These are phyloP conservation scores for Pseudobourletiella spinata DNA, from an alignment of 1,140 invertebrate genomes.

Conservation along the genomic window DNA sequence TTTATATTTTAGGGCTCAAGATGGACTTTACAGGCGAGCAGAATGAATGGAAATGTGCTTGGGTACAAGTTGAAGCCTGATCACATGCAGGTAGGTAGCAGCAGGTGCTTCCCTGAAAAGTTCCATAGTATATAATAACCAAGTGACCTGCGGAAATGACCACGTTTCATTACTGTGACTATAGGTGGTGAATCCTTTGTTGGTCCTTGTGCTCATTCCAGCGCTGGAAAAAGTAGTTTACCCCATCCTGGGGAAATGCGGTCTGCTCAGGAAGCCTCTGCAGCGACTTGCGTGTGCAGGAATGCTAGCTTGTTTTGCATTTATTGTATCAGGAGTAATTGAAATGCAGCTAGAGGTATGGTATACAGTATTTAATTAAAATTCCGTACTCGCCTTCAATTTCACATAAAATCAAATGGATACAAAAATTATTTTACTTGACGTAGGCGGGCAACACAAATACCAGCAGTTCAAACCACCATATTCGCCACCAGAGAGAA, in stretches of 20 bases:
- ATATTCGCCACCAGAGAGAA: too few species aligned
- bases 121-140: too few species aligned
- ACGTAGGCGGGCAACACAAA: too few species aligned
- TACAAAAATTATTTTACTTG: too few species aligned
- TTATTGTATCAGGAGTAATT: conserved; percentile 75
- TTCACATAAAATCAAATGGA: too few species aligned
- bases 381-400: too few species aligned
- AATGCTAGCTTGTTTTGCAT: conserved; percentile 68
- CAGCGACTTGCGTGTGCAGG: conserved; percentile 68
- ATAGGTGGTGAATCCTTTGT: conserved; percentile 64
- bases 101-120: too few species aligned
- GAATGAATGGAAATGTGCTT: conserved; percentile 72
- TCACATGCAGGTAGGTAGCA: conserved; percentile 65
- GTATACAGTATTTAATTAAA: too few species aligned
- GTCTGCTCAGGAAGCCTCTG: conserved; percentile 55
- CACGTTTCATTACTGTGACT: neutral
- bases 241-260: conserved; percentile 33
- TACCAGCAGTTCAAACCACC: too few species aligned
- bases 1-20: conserved; percentile 48
- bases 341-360: conserved; percentile 62
- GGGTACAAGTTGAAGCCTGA: conserved; percentile 64
- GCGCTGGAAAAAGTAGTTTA: conserved; percentile 63
- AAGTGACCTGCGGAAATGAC: too few species aligned
- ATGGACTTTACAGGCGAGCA: conserved; percentile 88
- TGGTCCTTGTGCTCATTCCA: conserved; percentile 79